phyloP scores from a whole-genome alignment of 2,113 vertebrate species.

The Nipponia nippon region DNA sequence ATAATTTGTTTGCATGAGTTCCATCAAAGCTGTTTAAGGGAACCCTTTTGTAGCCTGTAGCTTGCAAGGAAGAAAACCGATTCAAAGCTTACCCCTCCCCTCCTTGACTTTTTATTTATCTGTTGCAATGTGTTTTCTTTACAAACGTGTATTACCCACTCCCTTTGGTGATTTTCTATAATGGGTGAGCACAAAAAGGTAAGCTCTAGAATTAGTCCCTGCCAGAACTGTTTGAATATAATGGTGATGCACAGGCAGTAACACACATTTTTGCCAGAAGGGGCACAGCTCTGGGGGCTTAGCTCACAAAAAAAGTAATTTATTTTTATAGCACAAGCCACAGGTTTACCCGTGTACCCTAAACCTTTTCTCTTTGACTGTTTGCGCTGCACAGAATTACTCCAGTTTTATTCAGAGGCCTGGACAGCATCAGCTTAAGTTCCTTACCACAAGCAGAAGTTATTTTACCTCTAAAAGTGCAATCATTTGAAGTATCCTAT shows the following conservation, averaged over 20 bases:
- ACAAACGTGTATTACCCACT: background rate
- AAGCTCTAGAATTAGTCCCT: background rate
- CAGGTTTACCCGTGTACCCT: background rate
- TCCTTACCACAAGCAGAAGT: background rate
- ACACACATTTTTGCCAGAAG: background rate
- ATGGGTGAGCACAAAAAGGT: background rate
- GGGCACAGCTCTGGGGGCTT: background rate
- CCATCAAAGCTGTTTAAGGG: background rate
- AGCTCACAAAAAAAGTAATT: background rate
- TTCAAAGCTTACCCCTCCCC: background rate
- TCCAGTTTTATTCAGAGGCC: background rate
- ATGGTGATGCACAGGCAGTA: accelerated
- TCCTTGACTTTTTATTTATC: background rate
- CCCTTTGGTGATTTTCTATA: background rate
- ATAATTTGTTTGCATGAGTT: background rate
- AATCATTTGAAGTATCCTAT: background rate
- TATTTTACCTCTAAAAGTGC: background rate
- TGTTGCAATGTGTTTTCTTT: background rate
- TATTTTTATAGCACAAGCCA: background rate
- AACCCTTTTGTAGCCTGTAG: background rate
- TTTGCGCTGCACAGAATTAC: background rate
- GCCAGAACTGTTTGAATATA: background rate
- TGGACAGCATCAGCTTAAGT: background rate
- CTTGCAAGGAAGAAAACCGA: background rate
- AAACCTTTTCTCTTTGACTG: background rate